Conservation (phyloP, 2,888 invertebrate genomes). For the Drosophila subquinaria region DNA sequence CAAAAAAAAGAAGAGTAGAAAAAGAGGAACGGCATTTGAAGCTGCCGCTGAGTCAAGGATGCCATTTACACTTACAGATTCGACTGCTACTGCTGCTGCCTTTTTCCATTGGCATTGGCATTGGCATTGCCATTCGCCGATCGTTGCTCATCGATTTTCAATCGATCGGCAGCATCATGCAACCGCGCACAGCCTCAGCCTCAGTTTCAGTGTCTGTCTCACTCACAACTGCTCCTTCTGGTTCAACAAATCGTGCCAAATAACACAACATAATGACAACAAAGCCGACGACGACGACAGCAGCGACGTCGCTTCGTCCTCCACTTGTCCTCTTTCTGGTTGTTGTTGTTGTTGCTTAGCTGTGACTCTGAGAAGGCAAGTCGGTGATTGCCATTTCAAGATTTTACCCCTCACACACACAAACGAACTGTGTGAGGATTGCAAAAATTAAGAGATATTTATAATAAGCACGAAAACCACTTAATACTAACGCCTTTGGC, state of each 20-base stretch:
- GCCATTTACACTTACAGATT: conserved; percentile 54
- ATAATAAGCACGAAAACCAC: conserved; percentile 85
- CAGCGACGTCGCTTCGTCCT: conserved; percentile 57
- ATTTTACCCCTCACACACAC: conserved; percentile 58
- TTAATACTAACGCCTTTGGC: conserved; percentile 85
- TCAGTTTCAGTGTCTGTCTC: not conserved
- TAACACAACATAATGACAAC: conserved; percentile 82
- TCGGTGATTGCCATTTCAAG: conserved; percentile 82
- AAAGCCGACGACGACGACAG: conserved; percentile 75
- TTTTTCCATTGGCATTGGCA: conserved; percentile 2
- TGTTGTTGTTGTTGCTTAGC: conserved; percentile 5
- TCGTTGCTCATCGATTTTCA: conserved; percentile 80
- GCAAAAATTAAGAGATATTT: conserved; percentile 85
- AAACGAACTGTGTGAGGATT: conserved; percentile 45
- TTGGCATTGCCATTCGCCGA: conserved; percentile 49
- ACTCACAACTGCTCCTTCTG: conserved; percentile 52
- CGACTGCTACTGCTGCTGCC: conserved; percentile 30
- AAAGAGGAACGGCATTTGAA: conserved; percentile 52
- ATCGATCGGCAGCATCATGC: conserved; percentile 83
- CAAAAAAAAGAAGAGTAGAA: conserved; percentile 14
- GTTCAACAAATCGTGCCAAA: conserved; percentile 84
- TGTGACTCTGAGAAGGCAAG: conserved; percentile 34
- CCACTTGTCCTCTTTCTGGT: conserved; percentile 60
- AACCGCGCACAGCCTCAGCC: conserved; percentile 74
- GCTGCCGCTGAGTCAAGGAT: conserved; percentile 56